phyloP scores from a whole-genome alignment of 2,113 vertebrate genomes.

The Poeciliopsis prolifica region DNA sequence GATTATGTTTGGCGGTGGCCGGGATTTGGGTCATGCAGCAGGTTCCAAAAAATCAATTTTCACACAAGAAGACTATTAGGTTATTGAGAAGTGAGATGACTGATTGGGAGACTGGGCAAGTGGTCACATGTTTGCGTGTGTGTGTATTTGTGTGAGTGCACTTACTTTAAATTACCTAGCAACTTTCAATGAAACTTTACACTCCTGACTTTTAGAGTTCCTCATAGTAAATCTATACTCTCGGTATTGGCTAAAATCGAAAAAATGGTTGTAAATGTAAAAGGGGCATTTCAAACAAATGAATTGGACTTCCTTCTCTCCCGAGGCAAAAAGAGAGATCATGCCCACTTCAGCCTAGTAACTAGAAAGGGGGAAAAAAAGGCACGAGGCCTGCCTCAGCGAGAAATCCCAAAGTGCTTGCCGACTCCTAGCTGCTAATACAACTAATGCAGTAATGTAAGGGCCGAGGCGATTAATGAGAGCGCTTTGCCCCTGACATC shows the following conservation, averaged over 20 bases:
- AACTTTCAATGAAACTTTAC: constrained; percentile 41
- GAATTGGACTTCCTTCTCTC: constrained; percentile 15
- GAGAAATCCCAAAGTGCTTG: constrained; percentile 79
- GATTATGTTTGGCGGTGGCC: constrained; percentile 45
- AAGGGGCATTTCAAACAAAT: constrained; percentile 17
- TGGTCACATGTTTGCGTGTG: constrained; percentile 12
- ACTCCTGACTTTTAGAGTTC: constrained; percentile 18
- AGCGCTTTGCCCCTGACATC: constrained; percentile 81
- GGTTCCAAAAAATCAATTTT: constrained; percentile 93
- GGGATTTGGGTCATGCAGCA: constrained; percentile 51
- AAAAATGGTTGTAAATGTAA: constrained; percentile 15
- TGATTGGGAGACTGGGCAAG: constrained; percentile 57
- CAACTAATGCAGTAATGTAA: constrained; percentile 84
- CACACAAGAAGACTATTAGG: constrained; percentile 92
- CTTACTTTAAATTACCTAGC: constrained; percentile 43
- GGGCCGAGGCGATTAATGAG: constrained; percentile 83
- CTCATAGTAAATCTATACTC: constrained; percentile 15
- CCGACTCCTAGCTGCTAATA: constrained; percentile 83
- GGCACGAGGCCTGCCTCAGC: constrained; percentile 70
- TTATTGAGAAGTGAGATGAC: constrained; percentile 85
- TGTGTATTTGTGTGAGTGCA: constrained; percentile 10
- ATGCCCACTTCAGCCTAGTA: constrained; percentile 28
- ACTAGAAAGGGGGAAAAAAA: constrained; percentile 43
- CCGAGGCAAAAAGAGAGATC: constrained; percentile 23
- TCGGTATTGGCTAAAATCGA: constrained; percentile 17